Evolutionary conservation across 1,140 invertebrate species (phyloP).

Genomic region (Calephelis virginiensis): DNA sequence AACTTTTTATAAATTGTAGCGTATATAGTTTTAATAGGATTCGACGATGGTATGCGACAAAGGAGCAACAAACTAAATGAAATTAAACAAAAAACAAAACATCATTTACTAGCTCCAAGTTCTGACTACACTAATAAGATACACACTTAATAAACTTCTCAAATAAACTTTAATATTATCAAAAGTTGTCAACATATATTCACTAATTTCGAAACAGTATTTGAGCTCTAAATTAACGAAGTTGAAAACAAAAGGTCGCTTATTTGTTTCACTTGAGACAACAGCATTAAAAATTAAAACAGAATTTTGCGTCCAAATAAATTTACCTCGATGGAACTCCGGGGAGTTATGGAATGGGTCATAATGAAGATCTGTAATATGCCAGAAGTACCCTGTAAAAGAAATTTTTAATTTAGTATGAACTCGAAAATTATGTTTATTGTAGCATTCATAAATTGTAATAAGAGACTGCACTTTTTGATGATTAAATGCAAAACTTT

Average conservation of each 20-base stretch:
- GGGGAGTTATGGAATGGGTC: slow-evolving; percentile 80
- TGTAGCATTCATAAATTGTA: slow-evolving; percentile 2
- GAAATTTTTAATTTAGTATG: slow-evolving; percentile 45
- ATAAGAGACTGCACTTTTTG: slow-evolving; percentile 5
- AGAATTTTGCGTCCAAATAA: slow-evolving; percentile 39
- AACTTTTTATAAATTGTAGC: no score
- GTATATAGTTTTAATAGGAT: no score
- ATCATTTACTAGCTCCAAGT: not conserved
- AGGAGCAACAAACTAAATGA: no score
- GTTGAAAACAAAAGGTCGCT: slow-evolving; percentile 16
- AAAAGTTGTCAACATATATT: slow-evolving; percentile 16
- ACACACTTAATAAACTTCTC: not conserved
- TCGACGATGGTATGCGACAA: no score
- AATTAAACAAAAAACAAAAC: not conserved
- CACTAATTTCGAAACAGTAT: slow-evolving; percentile 14
- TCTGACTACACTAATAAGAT: not conserved
- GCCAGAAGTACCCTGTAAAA: slow-evolving; percentile 93
- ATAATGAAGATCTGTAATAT: slow-evolving; percentile 94
- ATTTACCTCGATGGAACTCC: slow-evolving; percentile 69
- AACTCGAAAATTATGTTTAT: slow-evolving; percentile 17
- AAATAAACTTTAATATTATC: slow-evolving; percentile 9
- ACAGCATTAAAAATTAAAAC: slow-evolving; percentile 43
- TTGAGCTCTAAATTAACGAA: slow-evolving; percentile 16
- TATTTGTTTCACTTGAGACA: slow-evolving; percentile 17
- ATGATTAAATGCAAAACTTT: not conserved